phyloP scores from a whole-genome alignment of 1,140 invertebrate species.

The Lordiphosa stackelbergi region DNA sequence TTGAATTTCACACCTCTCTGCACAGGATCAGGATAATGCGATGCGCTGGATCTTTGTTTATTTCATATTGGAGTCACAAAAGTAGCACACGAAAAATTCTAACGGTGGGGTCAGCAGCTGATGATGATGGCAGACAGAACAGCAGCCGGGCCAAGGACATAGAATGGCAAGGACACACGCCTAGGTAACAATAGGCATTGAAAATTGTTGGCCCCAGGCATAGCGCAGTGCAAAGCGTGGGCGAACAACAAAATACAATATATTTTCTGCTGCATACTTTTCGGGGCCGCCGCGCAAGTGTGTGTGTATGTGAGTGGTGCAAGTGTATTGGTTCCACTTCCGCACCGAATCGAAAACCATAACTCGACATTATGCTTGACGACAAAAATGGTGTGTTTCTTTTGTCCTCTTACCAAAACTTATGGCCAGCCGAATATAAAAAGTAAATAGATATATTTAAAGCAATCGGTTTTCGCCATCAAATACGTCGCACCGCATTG shows the following conservation, averaged over 20 bases:
- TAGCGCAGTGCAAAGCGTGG: neutral
- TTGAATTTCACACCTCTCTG: conserved; percentile 65
- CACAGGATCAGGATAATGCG: conserved; percentile 49
- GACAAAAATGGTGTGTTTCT: conserved; percentile 13
- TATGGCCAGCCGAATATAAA: no score
- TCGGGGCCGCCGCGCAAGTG: no score
- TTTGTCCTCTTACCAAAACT: conserved; percentile 2
- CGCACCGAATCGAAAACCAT: conserved; percentile 39
- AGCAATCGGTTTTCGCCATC: no score
- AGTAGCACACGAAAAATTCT: conserved; percentile 18
- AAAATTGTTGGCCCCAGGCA: conserved; percentile 28
- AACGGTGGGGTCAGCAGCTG: conserved; percentile 2
- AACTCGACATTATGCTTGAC: conserved; percentile 24
- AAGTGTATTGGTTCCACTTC: conserved; percentile 35
- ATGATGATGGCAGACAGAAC: conserved; percentile 10
- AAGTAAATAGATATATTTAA: no score
- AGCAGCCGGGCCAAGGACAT: conserved; percentile 28
- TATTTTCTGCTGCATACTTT: neutral
- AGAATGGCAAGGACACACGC: conserved; percentile 19
- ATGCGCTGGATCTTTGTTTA: conserved; percentile 37
- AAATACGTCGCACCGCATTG: no score
- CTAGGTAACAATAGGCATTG: conserved; percentile 44
- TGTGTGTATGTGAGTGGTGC: no score
- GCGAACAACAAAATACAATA: conserved; percentile 5
- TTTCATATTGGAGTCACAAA: conserved; percentile 39